Evolutionary conservation across 2,113 vertebrate genomes (phyloP).

Genomic region (Pelobates fuscus): DNA sequence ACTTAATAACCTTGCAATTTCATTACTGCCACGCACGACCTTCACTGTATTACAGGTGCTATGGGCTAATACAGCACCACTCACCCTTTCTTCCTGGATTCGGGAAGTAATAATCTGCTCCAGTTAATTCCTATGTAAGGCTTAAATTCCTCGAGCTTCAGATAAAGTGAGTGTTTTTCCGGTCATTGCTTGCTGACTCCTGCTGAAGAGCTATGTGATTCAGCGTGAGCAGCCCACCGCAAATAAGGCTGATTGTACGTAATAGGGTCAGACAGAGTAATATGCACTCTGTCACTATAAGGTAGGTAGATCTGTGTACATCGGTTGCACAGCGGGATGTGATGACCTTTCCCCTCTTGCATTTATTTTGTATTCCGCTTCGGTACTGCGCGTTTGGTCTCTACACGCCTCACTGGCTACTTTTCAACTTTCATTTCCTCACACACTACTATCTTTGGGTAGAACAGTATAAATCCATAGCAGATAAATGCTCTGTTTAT

Average conservation of each 20-base stretch:
- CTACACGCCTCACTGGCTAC: slow-evolving; percentile 14
- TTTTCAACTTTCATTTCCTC: slow-evolving; percentile 33
- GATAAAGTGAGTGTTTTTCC: slow-evolving; percentile 1
- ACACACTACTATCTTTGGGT: slow-evolving; percentile 10
- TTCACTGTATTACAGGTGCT: neutral
- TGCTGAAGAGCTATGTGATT: slow-evolving; percentile 5
- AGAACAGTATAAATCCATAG: slow-evolving; percentile 4
- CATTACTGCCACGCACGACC: neutral
- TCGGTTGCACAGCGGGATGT: neutral
- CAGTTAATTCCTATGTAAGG: neutral
- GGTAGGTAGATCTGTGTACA: neutral
- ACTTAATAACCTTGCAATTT: neutral
- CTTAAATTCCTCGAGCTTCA: neutral
- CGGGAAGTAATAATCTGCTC: neutral
- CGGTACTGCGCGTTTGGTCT: neutral
- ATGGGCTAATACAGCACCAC: neutral
- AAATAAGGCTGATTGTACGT: slow-evolving; percentile 2
- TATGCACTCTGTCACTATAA: slow-evolving; percentile 19
- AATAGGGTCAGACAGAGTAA: slow-evolving; percentile 29
- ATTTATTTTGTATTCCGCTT: neutral
- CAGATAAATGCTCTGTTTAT: slow-evolving; percentile 15
- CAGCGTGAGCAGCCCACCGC: neutral
- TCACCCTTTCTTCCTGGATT: neutral
- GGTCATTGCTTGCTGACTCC: neutral
- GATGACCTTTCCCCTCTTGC: neutral